Conservation (phyloP, 2,888 invertebrate species). For the Chirona hameri region DNA sequence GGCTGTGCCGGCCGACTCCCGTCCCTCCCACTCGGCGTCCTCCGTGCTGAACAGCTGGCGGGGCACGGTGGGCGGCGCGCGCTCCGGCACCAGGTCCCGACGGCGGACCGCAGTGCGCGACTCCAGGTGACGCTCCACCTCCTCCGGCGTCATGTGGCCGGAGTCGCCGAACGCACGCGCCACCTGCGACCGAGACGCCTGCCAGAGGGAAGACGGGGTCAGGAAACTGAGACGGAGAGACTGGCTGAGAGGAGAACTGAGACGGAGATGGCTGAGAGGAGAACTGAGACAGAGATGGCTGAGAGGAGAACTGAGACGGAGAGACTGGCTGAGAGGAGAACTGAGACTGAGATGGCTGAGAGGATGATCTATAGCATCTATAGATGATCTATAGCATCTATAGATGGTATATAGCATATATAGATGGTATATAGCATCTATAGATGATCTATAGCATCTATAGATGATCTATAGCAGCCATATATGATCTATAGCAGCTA, state of each 20-base stretch:
- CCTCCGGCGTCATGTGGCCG: conserved; percentile 86
- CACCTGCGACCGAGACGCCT: conserved; percentile 7
- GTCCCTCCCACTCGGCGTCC: conserved; percentile 33
- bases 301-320: not conserved
- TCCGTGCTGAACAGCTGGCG: conserved; percentile 94
- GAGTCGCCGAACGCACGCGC: conserved; percentile 43
- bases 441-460: too few relatives aligned
- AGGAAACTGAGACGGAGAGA: not conserved
- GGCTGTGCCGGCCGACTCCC: conserved; percentile 1
- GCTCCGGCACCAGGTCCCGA: conserved; percentile 52
- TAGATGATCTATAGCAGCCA: too few relatives aligned
- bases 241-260: too few relatives aligned
- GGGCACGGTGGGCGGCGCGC: conserved; percentile 83
- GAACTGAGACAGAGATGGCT: too few relatives aligned
- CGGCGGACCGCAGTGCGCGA: conserved; percentile 52
- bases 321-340: too few relatives aligned
- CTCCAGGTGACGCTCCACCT: conserved; percentile 83
- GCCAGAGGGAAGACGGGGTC: not conserved
- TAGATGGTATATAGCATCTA: too few relatives aligned
- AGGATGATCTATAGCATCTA: too few relatives aligned
- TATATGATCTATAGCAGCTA: too few relatives aligned
- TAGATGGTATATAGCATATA: too few relatives aligned
- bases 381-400: too few relatives aligned
- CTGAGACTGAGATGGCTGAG: too few relatives aligned
- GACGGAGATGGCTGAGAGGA: too few relatives aligned